Conservation (phyloP, 30 jellyfish, hydroid and myxozoan genomes). For the Chrysaora quinquecirrha region DNA sequence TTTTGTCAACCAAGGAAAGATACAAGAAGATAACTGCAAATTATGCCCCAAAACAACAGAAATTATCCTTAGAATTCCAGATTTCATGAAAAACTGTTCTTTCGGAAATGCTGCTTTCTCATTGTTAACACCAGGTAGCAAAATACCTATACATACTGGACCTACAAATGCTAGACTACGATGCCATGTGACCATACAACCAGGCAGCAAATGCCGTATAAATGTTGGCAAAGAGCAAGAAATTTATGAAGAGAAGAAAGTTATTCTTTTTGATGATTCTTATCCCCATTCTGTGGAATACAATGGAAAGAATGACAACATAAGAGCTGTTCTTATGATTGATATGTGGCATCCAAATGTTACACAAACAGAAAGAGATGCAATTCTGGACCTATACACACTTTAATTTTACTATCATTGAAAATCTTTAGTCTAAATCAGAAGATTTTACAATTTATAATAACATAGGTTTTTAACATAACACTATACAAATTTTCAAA, state of each 20-base stretch:
- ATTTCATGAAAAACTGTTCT: slow-evolving; percentile 60
- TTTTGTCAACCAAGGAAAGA: slow-evolving; percentile 57
- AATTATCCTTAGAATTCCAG: not conserved
- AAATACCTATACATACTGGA: slow-evolving; percentile 68
- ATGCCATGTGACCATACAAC: slow-evolving; percentile 68
- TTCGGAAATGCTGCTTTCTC: slow-evolving; percentile 92
- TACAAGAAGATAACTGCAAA: slow-evolving; percentile 25
- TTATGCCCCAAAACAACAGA: slow-evolving; percentile 54
- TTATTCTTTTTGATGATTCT: slow-evolving; percentile 83
- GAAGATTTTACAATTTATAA: too few relatives aligned
- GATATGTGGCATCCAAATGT: slow-evolving; percentile 93
- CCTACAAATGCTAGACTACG: slow-evolving; percentile 88
- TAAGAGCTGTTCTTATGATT: slow-evolving; percentile 61
- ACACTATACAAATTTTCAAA: too few relatives aligned
- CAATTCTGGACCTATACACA: slow-evolving; percentile 46
- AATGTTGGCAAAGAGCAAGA: slow-evolving; percentile 62
- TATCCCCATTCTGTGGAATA: slow-evolving; percentile 71
- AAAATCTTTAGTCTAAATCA: too few relatives aligned
- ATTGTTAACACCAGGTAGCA: slow-evolving; percentile 62
- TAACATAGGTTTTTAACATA: too few relatives aligned
- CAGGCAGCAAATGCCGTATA: slow-evolving; percentile 55
- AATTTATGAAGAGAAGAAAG: slow-evolving; percentile 29
- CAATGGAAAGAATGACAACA: slow-evolving; percentile 3
- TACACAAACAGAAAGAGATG: slow-evolving; percentile 55
- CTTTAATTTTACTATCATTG: not conserved